These are phyloP conservation scores for Yoshiicerus persimilis DNA, from an alignment of 1,140 invertebrate species.

Conservation along the genomic window DNA sequence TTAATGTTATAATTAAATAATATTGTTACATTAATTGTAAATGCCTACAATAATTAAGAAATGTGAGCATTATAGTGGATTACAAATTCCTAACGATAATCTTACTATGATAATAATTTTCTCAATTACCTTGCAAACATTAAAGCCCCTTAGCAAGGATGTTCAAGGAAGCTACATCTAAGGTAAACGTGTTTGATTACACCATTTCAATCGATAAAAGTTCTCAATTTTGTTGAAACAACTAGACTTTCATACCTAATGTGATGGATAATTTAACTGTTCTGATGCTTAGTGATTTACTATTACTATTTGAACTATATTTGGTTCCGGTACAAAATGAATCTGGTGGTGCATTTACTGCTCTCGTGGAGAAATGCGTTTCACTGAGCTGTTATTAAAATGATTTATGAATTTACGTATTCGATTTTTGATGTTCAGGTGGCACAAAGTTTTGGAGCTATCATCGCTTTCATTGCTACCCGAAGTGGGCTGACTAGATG, in stretches of 20 bases:
- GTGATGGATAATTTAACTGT: background rate
- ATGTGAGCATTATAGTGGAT: no score
- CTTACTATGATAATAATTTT: background rate
- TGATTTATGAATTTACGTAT: background rate
- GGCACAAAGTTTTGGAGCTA: constrained; percentile 21
- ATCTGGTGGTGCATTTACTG: constrained; percentile 3
- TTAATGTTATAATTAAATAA: no score
- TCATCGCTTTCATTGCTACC: constrained; percentile 80
- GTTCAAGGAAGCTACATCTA: background rate
- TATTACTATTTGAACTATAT: background rate
- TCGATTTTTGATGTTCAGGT: constrained; percentile 32
- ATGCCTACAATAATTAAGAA: no score
- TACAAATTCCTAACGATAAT: no score
- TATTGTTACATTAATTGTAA: no score
- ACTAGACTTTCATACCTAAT: background rate
- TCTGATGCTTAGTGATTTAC: background rate
- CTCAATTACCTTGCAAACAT: constrained; percentile 6
- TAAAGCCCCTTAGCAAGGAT: constrained; percentile 31
- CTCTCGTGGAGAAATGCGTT: background rate
- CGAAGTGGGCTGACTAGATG: constrained; percentile 82
- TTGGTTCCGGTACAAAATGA: background rate
- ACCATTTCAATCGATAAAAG: background rate
- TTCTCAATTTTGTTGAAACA: background rate
- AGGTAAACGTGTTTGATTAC: constrained; percentile 16
- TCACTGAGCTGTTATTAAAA: background rate